A percentile compares a stretch with the other conserved stretches of the same genome.
Evolutionary conservation across 2,888 invertebrate genomes (phyloP).

Genomic region (Macrophya alboannulata): DNA sequence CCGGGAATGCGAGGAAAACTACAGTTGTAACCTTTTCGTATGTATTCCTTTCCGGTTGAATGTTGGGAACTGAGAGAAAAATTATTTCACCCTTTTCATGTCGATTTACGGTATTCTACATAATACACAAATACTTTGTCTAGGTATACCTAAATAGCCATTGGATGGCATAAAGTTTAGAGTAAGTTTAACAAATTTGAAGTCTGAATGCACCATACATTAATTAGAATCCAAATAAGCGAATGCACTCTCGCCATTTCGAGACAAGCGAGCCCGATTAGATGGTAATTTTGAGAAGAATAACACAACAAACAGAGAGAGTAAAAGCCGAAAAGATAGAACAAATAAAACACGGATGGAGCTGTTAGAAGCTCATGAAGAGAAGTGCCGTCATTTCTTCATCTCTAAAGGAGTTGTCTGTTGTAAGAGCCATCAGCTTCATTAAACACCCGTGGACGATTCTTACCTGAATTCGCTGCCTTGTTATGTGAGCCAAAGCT

Average conservation of each 20-base stretch:
- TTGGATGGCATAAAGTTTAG: too few relatives aligned
- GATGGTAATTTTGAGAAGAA: slow-evolving; percentile 8
- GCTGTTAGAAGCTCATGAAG: too few relatives aligned
- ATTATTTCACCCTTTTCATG: too few relatives aligned
- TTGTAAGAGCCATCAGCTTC: slow-evolving; percentile 7
- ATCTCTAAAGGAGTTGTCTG: not conserved
- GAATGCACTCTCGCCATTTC: not conserved
- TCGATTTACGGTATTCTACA: too few relatives aligned
- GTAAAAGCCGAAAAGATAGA: not conserved
- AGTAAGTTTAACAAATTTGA: too few relatives aligned
- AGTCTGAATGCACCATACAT: not conserved
- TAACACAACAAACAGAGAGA: not conserved
- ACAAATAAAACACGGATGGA: not conserved
- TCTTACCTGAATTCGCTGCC: not conserved
- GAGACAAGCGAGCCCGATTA: not conserved
- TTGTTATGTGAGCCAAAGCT: not conserved
- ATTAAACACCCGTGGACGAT: not conserved
- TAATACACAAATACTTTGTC: too few relatives aligned
- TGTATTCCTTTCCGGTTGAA: too few relatives aligned
- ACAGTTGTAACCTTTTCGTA: too few relatives aligned
- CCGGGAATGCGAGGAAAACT: too few relatives aligned
- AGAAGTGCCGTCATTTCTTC: not conserved
- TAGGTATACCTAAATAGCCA: too few relatives aligned
- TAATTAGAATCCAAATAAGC: not conserved
- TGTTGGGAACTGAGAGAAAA: too few relatives aligned